A percentile compares a stretch with the other conserved stretches of the same genome.
phyloP scores from a whole-genome alignment of 2,888 invertebrate genomes.

The Pimpla rufipes region DNA sequence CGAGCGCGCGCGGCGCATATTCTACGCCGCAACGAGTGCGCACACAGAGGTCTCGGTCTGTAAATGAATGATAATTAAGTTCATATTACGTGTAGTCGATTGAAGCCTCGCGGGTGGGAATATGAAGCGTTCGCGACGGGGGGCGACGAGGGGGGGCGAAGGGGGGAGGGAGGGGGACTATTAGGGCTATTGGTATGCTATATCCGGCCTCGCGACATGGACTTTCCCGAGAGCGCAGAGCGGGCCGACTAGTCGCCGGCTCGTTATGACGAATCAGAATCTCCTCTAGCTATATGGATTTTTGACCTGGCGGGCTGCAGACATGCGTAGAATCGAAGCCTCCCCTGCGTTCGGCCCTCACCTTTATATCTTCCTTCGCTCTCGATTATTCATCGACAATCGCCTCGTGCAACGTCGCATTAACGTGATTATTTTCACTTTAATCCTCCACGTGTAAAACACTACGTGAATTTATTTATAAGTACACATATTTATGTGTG shows the following conservation, averaged over 20 bases:
- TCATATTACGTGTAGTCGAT: constrained; percentile 58
- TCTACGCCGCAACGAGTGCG: constrained; percentile 31
- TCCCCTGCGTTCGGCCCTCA: constrained; percentile 59
- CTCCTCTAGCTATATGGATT: constrained; percentile 70
- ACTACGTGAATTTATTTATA: not conserved
- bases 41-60: constrained; percentile 11
- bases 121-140: not conserved
- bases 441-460: constrained; percentile 18
- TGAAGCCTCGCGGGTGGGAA: constrained; percentile 30
- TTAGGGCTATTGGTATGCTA: constrained; percentile 47
- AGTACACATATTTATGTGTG: not conserved
- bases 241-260: constrained; percentile 64
- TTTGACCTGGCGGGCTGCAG: constrained; percentile 70
- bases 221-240: constrained; percentile 60
- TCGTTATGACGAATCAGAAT: constrained; percentile 70
- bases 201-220: constrained; percentile 50
- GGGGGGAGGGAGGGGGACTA: not conserved
- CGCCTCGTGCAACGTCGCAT: constrained; percentile 23
- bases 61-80: constrained; percentile 66
- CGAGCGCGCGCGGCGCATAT: not conserved
- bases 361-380: constrained; percentile 38
- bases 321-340: constrained; percentile 68
- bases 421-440: constrained; percentile 36
- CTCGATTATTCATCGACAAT: constrained; percentile 63
- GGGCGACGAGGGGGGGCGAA: too few species aligned